These are phyloP conservation scores for Cyphomyrus discorhynchus DNA, from an alignment of 2,113 vertebrate genomes.

Conservation along the genomic window DNA sequence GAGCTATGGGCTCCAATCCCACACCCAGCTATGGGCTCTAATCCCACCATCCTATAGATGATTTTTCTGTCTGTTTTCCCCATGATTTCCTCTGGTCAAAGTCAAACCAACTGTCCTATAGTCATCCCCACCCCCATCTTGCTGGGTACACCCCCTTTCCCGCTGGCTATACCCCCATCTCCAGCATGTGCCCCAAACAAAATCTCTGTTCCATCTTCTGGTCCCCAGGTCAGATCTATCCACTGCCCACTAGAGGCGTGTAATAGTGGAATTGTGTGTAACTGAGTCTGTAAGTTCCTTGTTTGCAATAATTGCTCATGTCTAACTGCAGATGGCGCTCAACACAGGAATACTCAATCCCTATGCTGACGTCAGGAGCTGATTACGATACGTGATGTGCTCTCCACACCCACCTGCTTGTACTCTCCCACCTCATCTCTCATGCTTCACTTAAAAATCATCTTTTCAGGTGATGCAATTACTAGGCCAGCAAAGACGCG, in stretches of 20 bases:
- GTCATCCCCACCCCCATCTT: neutral
- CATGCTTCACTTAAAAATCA: neutral
- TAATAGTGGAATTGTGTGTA: neutral
- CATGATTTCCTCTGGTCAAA: neutral
- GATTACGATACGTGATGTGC: neutral
- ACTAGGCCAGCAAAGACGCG: neutral
- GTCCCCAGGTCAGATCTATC: neutral
- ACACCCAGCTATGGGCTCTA: neutral
- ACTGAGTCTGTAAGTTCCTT: neutral
- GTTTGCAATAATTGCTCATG: neutral
- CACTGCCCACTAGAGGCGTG: neutral
- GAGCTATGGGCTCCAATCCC: neutral
- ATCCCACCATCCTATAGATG: neutral
- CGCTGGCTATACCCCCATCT: neutral
- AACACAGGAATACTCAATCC: neutral
- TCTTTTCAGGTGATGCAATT: neutral
- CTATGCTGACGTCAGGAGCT: neutral
- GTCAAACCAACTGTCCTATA: neutral
- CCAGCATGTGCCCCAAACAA: neutral
- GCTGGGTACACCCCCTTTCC: neutral
- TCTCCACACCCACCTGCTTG: neutral
- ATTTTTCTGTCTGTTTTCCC: neutral
- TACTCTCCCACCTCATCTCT: neutral
- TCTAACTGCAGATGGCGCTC: neutral
- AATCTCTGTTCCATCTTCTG: neutral